phyloP scores from a whole-genome alignment of 2,797 vertebrate species.

The Syngnathus rostellatus region DNA sequence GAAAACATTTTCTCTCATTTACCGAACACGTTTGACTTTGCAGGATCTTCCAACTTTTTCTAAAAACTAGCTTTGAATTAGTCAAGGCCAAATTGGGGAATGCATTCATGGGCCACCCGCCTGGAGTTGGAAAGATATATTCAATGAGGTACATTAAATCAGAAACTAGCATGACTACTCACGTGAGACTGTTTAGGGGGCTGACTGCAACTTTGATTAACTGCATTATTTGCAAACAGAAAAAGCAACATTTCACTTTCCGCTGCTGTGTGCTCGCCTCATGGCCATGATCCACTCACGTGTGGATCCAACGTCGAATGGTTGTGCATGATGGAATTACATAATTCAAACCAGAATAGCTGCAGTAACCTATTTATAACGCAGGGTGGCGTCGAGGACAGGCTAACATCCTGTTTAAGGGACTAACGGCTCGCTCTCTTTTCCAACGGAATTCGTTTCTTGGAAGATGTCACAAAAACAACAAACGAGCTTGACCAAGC shows the following conservation, averaged over 20 bases:
- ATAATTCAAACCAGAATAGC: conserved; percentile 29
- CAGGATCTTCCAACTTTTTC: too few relatives aligned
- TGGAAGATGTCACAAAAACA: not conserved
- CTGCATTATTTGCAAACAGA: not conserved
- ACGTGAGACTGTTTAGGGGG: not conserved
- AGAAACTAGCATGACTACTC: too few relatives aligned
- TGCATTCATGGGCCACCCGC: too few relatives aligned
- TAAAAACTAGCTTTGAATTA: too few relatives aligned
- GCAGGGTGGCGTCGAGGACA: conserved; percentile 29
- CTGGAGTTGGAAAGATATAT: too few relatives aligned
- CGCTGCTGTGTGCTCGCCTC: not conserved
- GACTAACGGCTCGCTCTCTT: not conserved
- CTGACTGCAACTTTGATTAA: not conserved
- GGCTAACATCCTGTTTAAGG: not conserved
- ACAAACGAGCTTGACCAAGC: not conserved
- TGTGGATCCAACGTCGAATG: not conserved
- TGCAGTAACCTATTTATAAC: not conserved
- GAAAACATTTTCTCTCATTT: too few relatives aligned
- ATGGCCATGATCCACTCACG: not conserved
- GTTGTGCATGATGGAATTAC: conserved; percentile 21
- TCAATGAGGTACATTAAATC: too few relatives aligned
- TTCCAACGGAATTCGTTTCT: not conserved
- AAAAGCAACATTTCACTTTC: not conserved
- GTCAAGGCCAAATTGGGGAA: too few relatives aligned
- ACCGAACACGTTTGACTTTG: too few relatives aligned